Evolutionary conservation across 2,797 vertebrate species (phyloP).

Genomic region (Champsocephalus gunnari): DNA sequence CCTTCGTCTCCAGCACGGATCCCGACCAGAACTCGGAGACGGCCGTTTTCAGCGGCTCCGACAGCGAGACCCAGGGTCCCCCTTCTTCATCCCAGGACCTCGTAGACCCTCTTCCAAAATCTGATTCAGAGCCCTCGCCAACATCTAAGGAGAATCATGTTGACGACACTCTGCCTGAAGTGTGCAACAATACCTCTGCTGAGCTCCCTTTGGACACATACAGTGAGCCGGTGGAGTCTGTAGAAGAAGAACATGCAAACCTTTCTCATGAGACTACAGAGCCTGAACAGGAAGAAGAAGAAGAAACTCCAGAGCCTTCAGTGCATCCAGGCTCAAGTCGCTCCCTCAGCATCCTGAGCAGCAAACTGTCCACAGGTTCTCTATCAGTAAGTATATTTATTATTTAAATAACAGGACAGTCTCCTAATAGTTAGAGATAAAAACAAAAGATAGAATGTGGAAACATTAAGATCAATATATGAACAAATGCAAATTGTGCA

Average conservation of each 20-base stretch:
- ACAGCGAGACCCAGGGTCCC: constrained; percentile 62
- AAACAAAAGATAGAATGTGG: no score
- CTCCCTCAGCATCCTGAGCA: constrained; percentile 63
- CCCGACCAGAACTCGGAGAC: constrained; percentile 72
- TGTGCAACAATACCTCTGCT: background rate
- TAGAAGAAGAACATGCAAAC: constrained; percentile 13
- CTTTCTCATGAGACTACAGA: constrained; percentile 4
- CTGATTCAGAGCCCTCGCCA: constrained; percentile 28
- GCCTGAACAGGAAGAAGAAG: constrained; percentile 6
- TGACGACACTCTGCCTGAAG: constrained; percentile 10
- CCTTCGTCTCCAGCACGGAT: constrained; percentile 73
- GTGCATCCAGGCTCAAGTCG: background rate
- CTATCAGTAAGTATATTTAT: constrained; percentile 64
- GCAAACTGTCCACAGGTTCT: constrained; percentile 64
- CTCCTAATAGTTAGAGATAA: background rate
- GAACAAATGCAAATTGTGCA: background rate
- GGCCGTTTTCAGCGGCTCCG: constrained; percentile 68
- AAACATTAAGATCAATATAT: background rate
- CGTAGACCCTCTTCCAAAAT: constrained; percentile 14
- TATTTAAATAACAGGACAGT: background rate
- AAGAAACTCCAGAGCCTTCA: background rate
- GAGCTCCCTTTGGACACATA: constrained; percentile 12
- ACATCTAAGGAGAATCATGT: constrained; percentile 12
- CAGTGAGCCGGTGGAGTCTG: constrained; percentile 4
- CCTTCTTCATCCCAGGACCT: constrained; percentile 26